Evolutionary conservation across 2,113 vertebrate species (phyloP).

Genomic region (Ellobius talpinus): DNA sequence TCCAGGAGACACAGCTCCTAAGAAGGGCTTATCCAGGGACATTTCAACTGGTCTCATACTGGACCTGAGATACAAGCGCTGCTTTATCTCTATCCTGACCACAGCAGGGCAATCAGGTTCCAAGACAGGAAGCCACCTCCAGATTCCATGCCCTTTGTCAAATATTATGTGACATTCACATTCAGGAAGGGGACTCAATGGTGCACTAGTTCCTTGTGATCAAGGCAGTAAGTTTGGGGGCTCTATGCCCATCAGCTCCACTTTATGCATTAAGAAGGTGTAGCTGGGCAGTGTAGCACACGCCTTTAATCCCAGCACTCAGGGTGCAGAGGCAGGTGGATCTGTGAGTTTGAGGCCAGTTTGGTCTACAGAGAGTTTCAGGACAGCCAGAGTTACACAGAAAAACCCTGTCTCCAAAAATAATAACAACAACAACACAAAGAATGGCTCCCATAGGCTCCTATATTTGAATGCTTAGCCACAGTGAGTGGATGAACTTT

Average conservation of each 20-base stretch:
- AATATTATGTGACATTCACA: too few species aligned
- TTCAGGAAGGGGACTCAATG: background rate
- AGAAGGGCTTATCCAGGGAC: accelerated
- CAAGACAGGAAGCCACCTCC: too few species aligned
- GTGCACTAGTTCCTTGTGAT: background rate
- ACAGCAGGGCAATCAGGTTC: background rate
- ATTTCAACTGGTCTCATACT: background rate
- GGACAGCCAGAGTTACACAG: background rate
- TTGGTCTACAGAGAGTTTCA: background rate
- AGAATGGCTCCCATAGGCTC: background rate
- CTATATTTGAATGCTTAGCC: background rate
- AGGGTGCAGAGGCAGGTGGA: background rate
- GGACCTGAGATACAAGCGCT: background rate
- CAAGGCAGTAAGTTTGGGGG: background rate
- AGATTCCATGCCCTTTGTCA: background rate
- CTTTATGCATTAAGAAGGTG: background rate
- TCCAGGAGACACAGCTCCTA: background rate
- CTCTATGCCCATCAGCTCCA: background rate
- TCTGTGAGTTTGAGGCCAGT: background rate
- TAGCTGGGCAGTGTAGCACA: background rate
- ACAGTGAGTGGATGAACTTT: background rate
- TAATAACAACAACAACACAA: background rate
- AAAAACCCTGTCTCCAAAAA: background rate
- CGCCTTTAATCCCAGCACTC: background rate
- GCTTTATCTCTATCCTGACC: background rate